A percentile compares a stretch with the other conserved stretches of the same genome.
Evolutionary conservation across 2,113 vertebrate genomes (phyloP).

Genomic region (Lophura nycthemera): DNA sequence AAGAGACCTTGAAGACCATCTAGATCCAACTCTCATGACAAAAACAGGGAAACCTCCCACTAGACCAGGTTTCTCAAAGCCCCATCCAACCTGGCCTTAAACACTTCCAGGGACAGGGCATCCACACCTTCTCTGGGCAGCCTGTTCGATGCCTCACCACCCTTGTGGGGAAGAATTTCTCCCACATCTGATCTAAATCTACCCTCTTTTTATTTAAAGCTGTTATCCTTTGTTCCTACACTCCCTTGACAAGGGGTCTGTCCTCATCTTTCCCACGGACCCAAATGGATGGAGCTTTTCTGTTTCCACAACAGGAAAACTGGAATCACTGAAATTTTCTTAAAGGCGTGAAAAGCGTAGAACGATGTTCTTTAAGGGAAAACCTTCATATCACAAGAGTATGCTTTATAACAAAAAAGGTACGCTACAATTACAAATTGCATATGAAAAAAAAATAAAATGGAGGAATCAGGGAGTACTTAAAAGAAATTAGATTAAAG

Average conservation of each 20-base stretch:
- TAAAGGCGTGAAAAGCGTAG: neutral
- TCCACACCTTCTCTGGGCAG: too few species aligned
- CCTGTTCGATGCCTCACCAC: neutral
- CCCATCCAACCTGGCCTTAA: neutral
- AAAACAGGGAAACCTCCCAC: too few species aligned
- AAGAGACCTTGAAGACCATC: neutral
- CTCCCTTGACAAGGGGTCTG: neutral
- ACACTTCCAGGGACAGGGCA: neutral
- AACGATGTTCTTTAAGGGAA: neutral
- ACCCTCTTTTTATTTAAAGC: neutral
- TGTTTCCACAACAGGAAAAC: neutral
- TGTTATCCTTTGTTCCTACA: neutral
- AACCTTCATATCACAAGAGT: neutral
- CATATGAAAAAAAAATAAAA: neutral
- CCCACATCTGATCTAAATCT: neutral
- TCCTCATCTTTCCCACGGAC: neutral
- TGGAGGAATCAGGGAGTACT: neutral
- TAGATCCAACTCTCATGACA: neutral
- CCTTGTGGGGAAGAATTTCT: neutral
- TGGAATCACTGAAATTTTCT: neutral
- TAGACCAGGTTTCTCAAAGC: neutral
- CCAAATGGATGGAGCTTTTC: neutral
- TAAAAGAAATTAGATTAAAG: neutral
- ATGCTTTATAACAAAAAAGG: neutral
- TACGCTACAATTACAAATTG: neutral